These are phyloP conservation scores for Platalea minor DNA, from an alignment of 2,797 vertebrate genomes.

Conservation along the genomic window DNA sequence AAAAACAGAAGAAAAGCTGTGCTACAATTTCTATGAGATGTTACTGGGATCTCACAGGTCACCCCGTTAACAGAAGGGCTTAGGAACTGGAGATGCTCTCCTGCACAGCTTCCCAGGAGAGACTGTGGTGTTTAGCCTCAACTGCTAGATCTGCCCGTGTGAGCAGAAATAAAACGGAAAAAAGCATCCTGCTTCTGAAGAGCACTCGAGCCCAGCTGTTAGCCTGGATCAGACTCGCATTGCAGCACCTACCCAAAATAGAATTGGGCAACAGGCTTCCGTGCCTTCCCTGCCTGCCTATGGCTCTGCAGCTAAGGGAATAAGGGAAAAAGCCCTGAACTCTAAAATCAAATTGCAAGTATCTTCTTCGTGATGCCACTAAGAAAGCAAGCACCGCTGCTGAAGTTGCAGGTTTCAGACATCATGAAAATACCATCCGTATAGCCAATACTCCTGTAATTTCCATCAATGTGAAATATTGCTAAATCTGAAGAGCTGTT, in stretches of 20 bases:
- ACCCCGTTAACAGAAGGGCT: neutral
- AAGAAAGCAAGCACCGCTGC: neutral
- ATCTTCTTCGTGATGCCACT: neutral
- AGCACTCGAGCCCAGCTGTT: constrained; percentile 40
- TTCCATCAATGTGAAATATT: neutral
- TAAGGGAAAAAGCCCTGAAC: neutral
- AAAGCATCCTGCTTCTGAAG: constrained; percentile 7
- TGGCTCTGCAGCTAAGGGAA: neutral
- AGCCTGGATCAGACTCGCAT: constrained; percentile 36
- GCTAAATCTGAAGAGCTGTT: neutral
- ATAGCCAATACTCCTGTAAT: neutral
- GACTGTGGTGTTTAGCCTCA: neutral
- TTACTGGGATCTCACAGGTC: neutral
- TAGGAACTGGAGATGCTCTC: neutral
- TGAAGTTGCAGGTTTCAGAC: neutral
- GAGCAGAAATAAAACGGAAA: neutral
- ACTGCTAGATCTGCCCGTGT: neutral
- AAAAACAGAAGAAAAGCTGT: neutral
- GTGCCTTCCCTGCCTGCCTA: neutral
- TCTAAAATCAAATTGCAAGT: neutral
- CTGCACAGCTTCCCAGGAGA: neutral
- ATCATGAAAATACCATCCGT: rapidly evolving
- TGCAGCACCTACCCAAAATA: constrained; percentile 56
- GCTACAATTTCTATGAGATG: neutral
- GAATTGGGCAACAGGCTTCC: neutral